These are phyloP conservation scores for Trachymyrmex cornetzi DNA, from an alignment of 1,140 invertebrate species.

Conservation along the genomic window DNA sequence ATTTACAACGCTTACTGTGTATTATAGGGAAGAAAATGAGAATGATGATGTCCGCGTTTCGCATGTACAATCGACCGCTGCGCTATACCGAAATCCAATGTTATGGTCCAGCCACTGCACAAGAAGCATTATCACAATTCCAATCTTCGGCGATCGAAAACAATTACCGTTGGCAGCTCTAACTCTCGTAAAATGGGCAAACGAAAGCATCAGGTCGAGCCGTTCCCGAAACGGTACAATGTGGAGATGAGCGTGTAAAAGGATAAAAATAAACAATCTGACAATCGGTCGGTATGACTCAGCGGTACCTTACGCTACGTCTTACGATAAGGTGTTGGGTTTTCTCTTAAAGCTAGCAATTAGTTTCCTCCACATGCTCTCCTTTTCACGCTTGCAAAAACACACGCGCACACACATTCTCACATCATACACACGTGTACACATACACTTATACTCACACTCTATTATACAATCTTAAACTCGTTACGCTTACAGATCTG, in stretches of 20 bases:
- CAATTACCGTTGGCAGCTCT: background rate
- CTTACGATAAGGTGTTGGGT: conserved; percentile 70
- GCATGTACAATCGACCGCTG: conserved; percentile 51
- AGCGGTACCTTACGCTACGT: conserved; percentile 66
- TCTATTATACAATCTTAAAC: conserved; percentile 40
- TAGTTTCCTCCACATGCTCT: conserved; percentile 67
- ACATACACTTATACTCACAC: background rate
- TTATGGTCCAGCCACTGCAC: conserved; percentile 1
- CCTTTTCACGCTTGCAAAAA: background rate
- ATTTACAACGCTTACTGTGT: conserved; percentile 8
- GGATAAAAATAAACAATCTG: conserved; percentile 38
- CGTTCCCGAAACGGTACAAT: background rate
- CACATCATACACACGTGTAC: background rate
- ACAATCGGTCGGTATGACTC: conserved; percentile 54
- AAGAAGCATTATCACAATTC: conserved; percentile 27
- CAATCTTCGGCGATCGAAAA: conserved; percentile 39
- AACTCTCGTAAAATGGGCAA: conserved; percentile 1
- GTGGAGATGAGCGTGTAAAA: conserved; percentile 14
- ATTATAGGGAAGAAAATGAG: conserved; percentile 38
- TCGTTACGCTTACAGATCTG: conserved; percentile 73
- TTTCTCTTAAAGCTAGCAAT: conserved; percentile 78
- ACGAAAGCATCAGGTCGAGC: conserved; percentile 9
- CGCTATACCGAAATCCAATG: conserved; percentile 20
- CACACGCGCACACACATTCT: background rate
- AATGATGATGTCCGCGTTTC: conserved; percentile 39